Evolutionary conservation across 2,113 vertebrate genomes (phyloP).

Genomic region (Colossoma macropomum): DNA sequence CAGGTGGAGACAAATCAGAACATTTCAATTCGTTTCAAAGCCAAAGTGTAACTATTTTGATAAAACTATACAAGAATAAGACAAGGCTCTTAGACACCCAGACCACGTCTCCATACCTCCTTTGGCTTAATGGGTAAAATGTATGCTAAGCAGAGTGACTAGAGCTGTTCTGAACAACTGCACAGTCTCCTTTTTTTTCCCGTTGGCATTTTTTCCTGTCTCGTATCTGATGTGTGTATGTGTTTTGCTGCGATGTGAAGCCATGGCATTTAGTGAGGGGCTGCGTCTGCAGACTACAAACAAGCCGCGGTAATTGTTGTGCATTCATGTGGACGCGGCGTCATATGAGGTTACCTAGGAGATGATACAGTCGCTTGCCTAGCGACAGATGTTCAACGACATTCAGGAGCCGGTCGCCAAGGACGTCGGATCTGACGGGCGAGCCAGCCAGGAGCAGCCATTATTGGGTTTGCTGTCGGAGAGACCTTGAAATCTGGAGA

Average conservation of each 20-base stretch:
- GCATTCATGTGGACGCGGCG: slow-evolving; percentile 43
- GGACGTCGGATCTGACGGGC: slow-evolving; percentile 37
- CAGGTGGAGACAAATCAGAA: too few relatives aligned
- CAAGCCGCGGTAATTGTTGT: slow-evolving; percentile 47
- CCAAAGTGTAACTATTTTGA: too few relatives aligned
- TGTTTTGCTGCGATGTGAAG: slow-evolving; percentile 20
- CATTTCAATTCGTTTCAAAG: too few relatives aligned
- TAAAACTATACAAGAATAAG: not conserved
- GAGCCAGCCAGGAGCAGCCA: slow-evolving; percentile 29
- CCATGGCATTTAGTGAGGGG: slow-evolving; percentile 43
- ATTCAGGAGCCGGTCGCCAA: slow-evolving; percentile 51
- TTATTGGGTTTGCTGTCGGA: slow-evolving; percentile 42
- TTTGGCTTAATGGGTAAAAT: not conserved
- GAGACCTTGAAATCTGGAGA: slow-evolving; percentile 50
- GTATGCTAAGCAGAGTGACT: not conserved
- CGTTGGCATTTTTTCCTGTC: not conserved
- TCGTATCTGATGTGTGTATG: slow-evolving; percentile 26
- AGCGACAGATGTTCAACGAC: slow-evolving; percentile 53
- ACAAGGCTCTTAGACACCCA: not conserved
- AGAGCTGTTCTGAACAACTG: not conserved
- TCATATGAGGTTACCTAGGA: slow-evolving; percentile 47
- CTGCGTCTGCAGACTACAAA: slow-evolving; percentile 40
- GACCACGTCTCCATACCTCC: not conserved
- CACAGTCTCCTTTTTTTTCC: not conserved
- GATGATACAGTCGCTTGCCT: slow-evolving; percentile 43